Percentiles rank a stretch among this genome's conserved stretches.
These are phyloP conservation scores for Acrocyrtus sp. DNA, from an alignment of 2,888 invertebrate species.

Conservation along the genomic window DNA sequence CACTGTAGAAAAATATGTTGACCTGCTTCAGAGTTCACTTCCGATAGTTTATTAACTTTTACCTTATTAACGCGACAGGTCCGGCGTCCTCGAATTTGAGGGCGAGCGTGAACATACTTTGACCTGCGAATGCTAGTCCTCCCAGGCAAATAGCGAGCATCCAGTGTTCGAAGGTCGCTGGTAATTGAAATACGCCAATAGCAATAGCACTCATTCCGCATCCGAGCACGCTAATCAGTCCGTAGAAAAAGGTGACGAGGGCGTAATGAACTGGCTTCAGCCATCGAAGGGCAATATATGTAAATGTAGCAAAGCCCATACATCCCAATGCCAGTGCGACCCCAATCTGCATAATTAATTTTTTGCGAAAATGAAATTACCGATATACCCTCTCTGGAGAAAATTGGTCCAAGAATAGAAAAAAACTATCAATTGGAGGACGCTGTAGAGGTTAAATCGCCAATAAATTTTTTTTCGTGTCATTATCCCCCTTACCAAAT, in stretches of 20 bases:
- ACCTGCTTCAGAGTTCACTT: background rate
- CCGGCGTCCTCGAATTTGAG: slow-evolving; percentile 60
- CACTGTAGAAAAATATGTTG: no score
- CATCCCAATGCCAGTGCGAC: slow-evolving; percentile 55
- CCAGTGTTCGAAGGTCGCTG: slow-evolving; percentile 48
- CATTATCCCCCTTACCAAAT: slow-evolving; percentile 37
- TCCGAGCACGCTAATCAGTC: slow-evolving; percentile 54
- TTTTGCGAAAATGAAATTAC: no score
- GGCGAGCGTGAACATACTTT: slow-evolving; percentile 55
- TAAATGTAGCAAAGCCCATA: slow-evolving; percentile 57
- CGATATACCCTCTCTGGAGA: no score
- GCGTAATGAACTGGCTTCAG: slow-evolving; percentile 54
- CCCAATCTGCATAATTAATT: no score
- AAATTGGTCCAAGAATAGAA: no score
- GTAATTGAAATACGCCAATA: slow-evolving; percentile 47
- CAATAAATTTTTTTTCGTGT: no score
- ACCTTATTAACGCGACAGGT: slow-evolving; percentile 52
- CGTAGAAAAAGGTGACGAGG: slow-evolving; percentile 57
- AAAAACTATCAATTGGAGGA: no score
- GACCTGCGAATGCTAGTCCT: slow-evolving; percentile 54
- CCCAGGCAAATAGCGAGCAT: slow-evolving; percentile 48
- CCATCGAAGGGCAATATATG: slow-evolving; percentile 55
- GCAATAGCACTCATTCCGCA: slow-evolving; percentile 42
- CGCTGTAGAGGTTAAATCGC: no score
- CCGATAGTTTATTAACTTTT: background rate